phyloP scores from a whole-genome alignment of 2,797 vertebrate genomes.

The Platalea minor region DNA sequence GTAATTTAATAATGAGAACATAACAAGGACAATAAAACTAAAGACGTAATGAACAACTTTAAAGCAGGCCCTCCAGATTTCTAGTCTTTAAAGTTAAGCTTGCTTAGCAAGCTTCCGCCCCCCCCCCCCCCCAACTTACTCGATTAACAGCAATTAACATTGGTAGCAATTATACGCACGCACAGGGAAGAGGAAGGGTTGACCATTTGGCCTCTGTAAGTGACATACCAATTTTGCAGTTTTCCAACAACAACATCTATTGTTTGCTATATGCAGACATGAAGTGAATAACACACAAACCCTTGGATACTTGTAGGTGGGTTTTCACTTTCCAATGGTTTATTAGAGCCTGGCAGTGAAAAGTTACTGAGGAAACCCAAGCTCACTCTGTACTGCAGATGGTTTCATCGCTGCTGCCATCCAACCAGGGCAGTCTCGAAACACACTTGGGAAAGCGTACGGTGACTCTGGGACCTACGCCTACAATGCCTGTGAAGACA shows the following conservation, averaged over 20 bases:
- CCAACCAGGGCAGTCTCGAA: not conserved
- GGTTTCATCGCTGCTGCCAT: not conserved
- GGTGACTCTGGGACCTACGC: rapidly evolving
- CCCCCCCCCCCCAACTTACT: not conserved
- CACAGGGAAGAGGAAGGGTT: not conserved
- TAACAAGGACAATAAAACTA: not conserved
- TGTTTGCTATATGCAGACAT: not conserved
- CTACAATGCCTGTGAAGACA: not conserved
- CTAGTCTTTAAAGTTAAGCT: not conserved
- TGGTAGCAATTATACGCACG: not conserved
- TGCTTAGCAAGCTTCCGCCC: not conserved
- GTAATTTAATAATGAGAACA: not conserved
- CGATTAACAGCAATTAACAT: conserved; percentile 6
- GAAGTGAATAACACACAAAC: not conserved
- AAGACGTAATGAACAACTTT: not conserved
- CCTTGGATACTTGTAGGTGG: not conserved
- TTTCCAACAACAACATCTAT: not conserved
- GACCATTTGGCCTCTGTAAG: not conserved
- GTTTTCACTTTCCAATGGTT: not conserved
- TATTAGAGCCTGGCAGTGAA: not conserved
- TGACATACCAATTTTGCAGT: not conserved
- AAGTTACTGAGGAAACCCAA: not conserved
- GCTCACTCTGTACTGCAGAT: not conserved
- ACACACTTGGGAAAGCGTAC: not conserved
- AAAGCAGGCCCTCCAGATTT: not conserved